These are phyloP conservation scores for Poicephalus gulielmi DNA, from an alignment of 2,113 vertebrate species.

Conservation along the genomic window DNA sequence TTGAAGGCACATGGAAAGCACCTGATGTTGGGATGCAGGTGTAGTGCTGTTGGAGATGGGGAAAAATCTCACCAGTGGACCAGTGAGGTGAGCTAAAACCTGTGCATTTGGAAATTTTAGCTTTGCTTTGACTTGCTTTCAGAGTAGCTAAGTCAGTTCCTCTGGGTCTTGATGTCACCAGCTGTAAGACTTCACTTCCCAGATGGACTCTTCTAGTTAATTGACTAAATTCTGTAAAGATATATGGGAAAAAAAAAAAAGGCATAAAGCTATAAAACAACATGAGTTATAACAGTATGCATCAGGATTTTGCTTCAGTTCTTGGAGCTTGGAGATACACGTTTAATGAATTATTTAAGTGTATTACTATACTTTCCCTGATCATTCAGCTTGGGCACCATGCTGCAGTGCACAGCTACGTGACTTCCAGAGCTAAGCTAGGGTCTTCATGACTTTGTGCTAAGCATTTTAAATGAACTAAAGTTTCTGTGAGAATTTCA, in stretches of 20 bases:
- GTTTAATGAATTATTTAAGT: not conserved
- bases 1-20: accelerated
- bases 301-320: not conserved
- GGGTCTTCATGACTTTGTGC: not conserved
- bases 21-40: no score
- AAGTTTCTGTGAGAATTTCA: not conserved
- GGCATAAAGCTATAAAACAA: not conserved
- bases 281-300: not conserved
- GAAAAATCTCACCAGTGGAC: not conserved
- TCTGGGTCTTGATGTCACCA: not conserved
- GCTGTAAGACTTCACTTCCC: not conserved
- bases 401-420: not conserved
- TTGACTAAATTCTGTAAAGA: not conserved
- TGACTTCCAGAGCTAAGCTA: not conserved
- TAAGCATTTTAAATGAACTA: not conserved
- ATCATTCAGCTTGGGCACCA: not conserved
- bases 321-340: not conserved
- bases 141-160: not conserved
- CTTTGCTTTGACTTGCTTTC: not conserved
- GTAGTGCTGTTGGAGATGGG: no score
- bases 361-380: not conserved
- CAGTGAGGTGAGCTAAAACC: not conserved
- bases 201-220: not conserved
- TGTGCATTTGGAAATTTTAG: not conserved
- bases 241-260: not conserved